Base-by-base conservation (phyloP, 2,888 invertebrate genomes). In the Athalia cordata region DNA sequence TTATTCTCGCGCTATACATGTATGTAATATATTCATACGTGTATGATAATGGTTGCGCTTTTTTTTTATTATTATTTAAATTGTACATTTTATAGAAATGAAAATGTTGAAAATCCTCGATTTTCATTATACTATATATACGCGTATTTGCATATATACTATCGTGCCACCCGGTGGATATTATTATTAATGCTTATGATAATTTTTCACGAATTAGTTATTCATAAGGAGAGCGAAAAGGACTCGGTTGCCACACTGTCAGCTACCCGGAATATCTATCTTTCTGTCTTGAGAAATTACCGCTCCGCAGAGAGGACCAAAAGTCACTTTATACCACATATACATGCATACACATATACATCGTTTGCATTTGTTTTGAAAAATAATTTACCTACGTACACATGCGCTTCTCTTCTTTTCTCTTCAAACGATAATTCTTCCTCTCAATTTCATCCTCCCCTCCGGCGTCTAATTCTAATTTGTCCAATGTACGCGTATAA, bases 191-290 rank as follows among this genome's bases (percentile, higher is more conserved):
- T 72, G 72, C 72, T 59, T 72, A 72, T 72, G 72, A 72, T 72
- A 72, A 72, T 72, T 72, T 59, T n/a, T 5, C 68, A n/a, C 6
- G 72, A 72, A 72, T 72, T 72, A 72, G 72, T 72, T 72, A 72
- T 72, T 72, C 72, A 72, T 72, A 72, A 72, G 72, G 72, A 29
- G 29, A 29, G 29, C 29, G 29, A 29, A 29, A 29, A 29, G 29
- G 29, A 29, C 29, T 29, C 29, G 29, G 1, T 29, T 29, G 29
- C 29, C 29, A 29, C 29, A 29, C 29, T 72, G 57, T 15, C 68
- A 52, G 72, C 57, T 72, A 59, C 57, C 57, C 72, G 72, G 72
- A 72, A 59, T 57, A 72, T 72, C 72, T 29, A 29, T 29, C 29
- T 29, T 29, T 72, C 72, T 72, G 72, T 72, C 72, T 72, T 47